A percentile compares a stretch with the other conserved stretches of the same genome.
phyloP scores from a whole-genome alignment of 2,888 invertebrate genomes.

The Calameuta filiformis region DNA sequence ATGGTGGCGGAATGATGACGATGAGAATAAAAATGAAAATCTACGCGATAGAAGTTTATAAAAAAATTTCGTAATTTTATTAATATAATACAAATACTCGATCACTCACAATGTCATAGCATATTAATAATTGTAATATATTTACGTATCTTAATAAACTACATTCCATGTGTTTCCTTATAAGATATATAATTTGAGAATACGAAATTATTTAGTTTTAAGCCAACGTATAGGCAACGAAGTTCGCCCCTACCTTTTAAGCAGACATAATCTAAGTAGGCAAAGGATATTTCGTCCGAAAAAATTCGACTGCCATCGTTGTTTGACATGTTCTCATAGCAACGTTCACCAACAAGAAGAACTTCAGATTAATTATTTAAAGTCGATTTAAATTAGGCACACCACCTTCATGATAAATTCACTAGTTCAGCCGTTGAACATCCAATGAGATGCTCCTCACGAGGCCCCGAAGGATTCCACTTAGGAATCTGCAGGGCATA shows the following conservation, averaged over 20 bases:
- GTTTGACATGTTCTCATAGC: slow-evolving; percentile 16
- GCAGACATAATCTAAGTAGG: too few species aligned
- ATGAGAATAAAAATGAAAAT: slow-evolving; percentile 34
- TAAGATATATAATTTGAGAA: too few species aligned
- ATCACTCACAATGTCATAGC: not conserved
- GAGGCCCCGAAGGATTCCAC: slow-evolving; percentile 36
- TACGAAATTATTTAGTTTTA: too few species aligned
- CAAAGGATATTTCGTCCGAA: too few species aligned
- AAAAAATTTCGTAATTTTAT: not conserved
- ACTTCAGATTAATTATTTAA: slow-evolving; percentile 4
- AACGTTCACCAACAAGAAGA: slow-evolving; percentile 14
- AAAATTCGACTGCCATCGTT: too few species aligned
- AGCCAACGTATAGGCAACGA: too few species aligned
- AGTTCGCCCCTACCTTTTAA: too few species aligned
- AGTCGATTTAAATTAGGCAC: slow-evolving; percentile 3
- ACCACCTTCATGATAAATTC: slow-evolving; percentile 37
- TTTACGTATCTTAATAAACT: too few species aligned
- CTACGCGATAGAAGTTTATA: slow-evolving; percentile 23
- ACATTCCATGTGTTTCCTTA: too few species aligned
- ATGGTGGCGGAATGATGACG: slow-evolving; percentile 20
- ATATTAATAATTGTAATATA: too few species aligned
- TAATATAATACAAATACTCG: slow-evolving; percentile 10
- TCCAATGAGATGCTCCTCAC: slow-evolving; percentile 53
- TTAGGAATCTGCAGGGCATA: slow-evolving; percentile 36
- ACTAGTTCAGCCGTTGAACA: slow-evolving; percentile 24